These are phyloP conservation scores for Polypedilum pembai DNA, from an alignment of 1,140 invertebrate species.

Conservation along the genomic window DNA sequence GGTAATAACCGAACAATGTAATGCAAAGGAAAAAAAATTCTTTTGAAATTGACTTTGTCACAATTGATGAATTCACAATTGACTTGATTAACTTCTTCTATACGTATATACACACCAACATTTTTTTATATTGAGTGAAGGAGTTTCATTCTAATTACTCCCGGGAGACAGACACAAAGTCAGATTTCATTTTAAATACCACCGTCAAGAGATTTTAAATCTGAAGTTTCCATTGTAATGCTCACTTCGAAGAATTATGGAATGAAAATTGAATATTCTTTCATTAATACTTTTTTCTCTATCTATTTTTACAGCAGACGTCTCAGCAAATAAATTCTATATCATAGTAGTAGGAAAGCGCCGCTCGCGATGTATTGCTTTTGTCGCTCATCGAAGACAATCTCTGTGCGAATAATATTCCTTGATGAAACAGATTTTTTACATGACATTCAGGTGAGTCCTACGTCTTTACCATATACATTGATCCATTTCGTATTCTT, in stretches of 20 bases:
- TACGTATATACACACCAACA: not conserved
- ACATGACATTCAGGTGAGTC: slow-evolving; percentile 55
- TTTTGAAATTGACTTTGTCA: slow-evolving; percentile 3
- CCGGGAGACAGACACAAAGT: too few relatives aligned
- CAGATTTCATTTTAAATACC: too few relatives aligned
- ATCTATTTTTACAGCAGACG: not conserved
- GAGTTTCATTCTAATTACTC: not conserved
- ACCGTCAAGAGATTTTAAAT: too few relatives aligned
- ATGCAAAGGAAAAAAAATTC: not conserved
- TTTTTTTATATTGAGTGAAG: not conserved
- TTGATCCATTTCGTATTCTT: not conserved
- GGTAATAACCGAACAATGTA: slow-evolving; percentile 1
- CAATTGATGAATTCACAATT: slow-evolving; percentile 5
- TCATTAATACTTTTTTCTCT: not conserved
- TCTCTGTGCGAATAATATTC: slow-evolving; percentile 50
- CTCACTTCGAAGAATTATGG: too few relatives aligned
- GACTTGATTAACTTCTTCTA: not conserved
- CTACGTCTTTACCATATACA: not conserved
- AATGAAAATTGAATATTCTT: not conserved
- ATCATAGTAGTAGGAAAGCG: slow-evolving; percentile 17
- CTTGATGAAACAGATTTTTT: slow-evolving; percentile 58
- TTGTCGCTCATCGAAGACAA: slow-evolving; percentile 43
- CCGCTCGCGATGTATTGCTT: slow-evolving; percentile 40
- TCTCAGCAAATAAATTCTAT: not conserved
- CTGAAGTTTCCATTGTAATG: too few relatives aligned